Conservation (phyloP, 2,888 invertebrate genomes). For the Drosophila robusta region DNA sequence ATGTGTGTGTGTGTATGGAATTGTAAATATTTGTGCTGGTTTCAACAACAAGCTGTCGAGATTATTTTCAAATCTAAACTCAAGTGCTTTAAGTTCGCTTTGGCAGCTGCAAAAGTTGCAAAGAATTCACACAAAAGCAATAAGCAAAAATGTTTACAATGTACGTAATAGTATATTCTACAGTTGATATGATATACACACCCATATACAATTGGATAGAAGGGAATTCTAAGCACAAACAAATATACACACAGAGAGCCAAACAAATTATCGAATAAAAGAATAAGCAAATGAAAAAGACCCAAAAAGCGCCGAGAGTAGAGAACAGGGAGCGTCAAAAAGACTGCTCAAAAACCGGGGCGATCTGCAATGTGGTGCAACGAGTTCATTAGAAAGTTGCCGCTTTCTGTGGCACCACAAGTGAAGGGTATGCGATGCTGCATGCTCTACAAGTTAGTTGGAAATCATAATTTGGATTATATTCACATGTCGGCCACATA, state of each 20-base stretch:
- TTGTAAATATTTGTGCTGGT: conserved; percentile 9
- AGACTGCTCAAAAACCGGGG: conserved; percentile 11
- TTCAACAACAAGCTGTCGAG: conserved; percentile 3
- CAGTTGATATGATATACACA: conserved; percentile 10
- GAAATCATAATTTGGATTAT: conserved; percentile 33
- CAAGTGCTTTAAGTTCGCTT: not conserved
- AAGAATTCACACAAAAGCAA: conserved; percentile 16
- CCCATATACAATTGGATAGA: conserved; percentile 2
- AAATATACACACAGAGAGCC: conserved; percentile 1
- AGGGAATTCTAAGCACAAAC: conserved; percentile 15
- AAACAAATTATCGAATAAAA: no score
- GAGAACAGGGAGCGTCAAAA: conserved; percentile 11
- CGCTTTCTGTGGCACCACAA: conserved; percentile 48
- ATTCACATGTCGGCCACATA: conserved; percentile 9
- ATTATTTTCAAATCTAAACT: conserved; percentile 15
- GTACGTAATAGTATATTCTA: conserved; percentile 4
- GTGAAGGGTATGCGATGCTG: conserved; percentile 32
- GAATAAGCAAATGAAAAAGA: no score
- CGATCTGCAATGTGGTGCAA: conserved; percentile 36
- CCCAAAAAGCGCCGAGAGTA: not conserved
- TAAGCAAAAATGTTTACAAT: conserved; percentile 39
- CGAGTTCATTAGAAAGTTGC: conserved; percentile 71
- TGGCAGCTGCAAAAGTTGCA: conserved; percentile 34
- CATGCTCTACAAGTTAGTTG: conserved; percentile 11
- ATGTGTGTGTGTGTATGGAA: conserved; percentile 3